phyloP scores from a whole-genome alignment of 2,113 vertebrate genomes.

The Bufo bufo region DNA sequence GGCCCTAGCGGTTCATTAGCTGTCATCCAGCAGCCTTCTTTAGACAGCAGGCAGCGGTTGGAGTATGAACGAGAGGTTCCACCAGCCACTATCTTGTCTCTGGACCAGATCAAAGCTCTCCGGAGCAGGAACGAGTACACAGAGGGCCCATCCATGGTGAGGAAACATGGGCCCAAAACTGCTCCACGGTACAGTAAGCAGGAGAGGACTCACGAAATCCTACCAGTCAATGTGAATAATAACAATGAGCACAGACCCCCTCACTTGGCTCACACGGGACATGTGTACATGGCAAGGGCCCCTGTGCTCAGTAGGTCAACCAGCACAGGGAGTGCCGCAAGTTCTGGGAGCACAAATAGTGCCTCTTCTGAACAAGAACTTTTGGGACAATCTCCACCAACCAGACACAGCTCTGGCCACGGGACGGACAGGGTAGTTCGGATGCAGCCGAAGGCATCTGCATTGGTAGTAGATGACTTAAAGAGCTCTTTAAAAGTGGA shows the following conservation, averaged over 20 bases:
- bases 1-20: slow-evolving; percentile 86
- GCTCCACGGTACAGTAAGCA: slow-evolving; percentile 87
- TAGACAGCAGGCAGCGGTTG: slow-evolving; percentile 82
- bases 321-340: slow-evolving; percentile 92
- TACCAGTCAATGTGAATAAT: slow-evolving; percentile 93
- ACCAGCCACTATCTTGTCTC: slow-evolving; percentile 84
- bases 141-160: slow-evolving; percentile 87
- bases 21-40: slow-evolving; percentile 87
- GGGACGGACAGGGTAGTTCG: slow-evolving; percentile 78
- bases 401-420: slow-evolving; percentile 69
- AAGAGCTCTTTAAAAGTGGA: slow-evolving; percentile 84
- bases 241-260: slow-evolving; percentile 80
- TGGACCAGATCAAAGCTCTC: slow-evolving; percentile 97
- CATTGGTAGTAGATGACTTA: slow-evolving; percentile 77
- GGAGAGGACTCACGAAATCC: slow-evolving; percentile 93
- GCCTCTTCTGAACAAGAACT: slow-evolving; percentile 93
- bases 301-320: slow-evolving; percentile 88
- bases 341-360: slow-evolving; percentile 88
- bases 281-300: slow-evolving; percentile 70
- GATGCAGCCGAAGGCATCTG: slow-evolving; percentile 87
- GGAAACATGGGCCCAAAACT: slow-evolving; percentile 76
- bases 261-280: slow-evolving; percentile 66
- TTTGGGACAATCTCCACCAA: slow-evolving; percentile 79
- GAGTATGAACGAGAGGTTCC: slow-evolving; percentile 86
- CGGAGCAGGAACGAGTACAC: slow-evolving; percentile 96